Evolutionary conservation across 2,888 invertebrate genomes (phyloP), one percentile per base, ranked within the genome.

Genomic region (Alviniconcha strummeri): DNA sequence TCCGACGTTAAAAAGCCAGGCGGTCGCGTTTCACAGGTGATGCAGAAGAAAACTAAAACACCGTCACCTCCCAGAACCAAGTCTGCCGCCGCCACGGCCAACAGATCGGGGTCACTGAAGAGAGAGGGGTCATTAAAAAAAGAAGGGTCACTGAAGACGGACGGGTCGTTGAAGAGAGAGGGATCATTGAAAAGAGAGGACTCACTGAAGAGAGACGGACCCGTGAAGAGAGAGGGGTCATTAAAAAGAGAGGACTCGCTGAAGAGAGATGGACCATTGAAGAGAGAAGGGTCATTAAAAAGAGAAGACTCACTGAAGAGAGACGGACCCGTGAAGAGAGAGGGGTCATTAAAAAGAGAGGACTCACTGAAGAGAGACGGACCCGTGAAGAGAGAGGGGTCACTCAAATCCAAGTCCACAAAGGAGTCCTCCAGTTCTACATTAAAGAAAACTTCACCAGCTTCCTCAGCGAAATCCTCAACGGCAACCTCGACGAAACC

Each of bases 401-500:
- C 36, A 36, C 36, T 36, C 36, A 80, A 80, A 69, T 54, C 52
- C 5, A 80, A 69, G 36, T 3, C 69, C 4, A 52, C 79, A 2
- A 80, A 80, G 67, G 67, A 52, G 4, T n/a, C 11, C 4, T 6
- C 81, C 13, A n/a, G 72, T 54, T 52, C 81, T 13, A 36, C 77
- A 52, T 5, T 64, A 9, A 64, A 64, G 78, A 78, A 78, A 78
- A 64, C 60, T 15, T 5, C 60, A 5, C 5, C 78, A 19, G 17
- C 72, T 6, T 69, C 75, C 17, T 78, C 83, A 83, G 55, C 57
- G 17, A 78, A 19, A 81, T 79, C 75, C 8, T 71, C 80, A 7
- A 15, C 80, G 3, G n/a, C 81, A 54, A 67, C 71, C 15, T 72
- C 81, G 60, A 13, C 60, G 60, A 60, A 60, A 60, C 60, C n/a